Evolutionary conservation across 1,140 invertebrate species (phyloP).

Genomic region (Camponotus vicinus): DNA sequence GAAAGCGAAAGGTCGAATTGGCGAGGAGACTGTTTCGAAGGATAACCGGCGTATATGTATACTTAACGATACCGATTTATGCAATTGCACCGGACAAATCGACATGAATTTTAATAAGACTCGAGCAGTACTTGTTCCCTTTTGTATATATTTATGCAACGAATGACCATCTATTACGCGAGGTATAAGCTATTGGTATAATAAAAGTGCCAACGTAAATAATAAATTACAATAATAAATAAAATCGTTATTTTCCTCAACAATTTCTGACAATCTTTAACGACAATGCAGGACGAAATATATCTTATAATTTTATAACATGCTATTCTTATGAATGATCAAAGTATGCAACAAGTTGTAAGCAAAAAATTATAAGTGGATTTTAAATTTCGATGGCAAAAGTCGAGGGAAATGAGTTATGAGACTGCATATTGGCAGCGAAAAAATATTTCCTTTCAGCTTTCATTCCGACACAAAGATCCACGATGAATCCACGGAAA

Average conservation of each 20-base stretch:
- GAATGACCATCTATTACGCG: slow-evolving; percentile 42
- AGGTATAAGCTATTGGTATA: slow-evolving; percentile 30
- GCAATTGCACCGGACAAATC: slow-evolving; percentile 63
- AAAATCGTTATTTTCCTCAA: slow-evolving; percentile 24
- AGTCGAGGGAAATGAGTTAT: background rate
- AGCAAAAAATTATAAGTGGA: background rate
- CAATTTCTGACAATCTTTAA: background rate
- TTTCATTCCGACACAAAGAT: background rate
- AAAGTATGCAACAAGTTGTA: background rate
- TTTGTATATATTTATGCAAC: slow-evolving; percentile 25
- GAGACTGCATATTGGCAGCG: background rate
- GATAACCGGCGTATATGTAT: slow-evolving; percentile 60
- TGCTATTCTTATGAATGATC: background rate
- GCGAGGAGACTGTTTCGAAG: slow-evolving; percentile 66
- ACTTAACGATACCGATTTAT: slow-evolving; percentile 60
- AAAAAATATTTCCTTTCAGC: slow-evolving; percentile 60
- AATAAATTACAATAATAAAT: slow-evolving; percentile 61
- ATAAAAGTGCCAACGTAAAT: slow-evolving; percentile 44
- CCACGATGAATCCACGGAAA: background rate
- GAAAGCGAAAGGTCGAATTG: slow-evolving; percentile 69
- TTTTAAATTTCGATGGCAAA: background rate
- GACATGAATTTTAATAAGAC: slow-evolving; percentile 71
- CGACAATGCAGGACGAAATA: background rate
- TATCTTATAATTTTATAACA: background rate
- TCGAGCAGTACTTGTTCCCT: slow-evolving; percentile 31